Conservation (phyloP, 1,140 invertebrate species). For the Whitmania pigra region DNA sequence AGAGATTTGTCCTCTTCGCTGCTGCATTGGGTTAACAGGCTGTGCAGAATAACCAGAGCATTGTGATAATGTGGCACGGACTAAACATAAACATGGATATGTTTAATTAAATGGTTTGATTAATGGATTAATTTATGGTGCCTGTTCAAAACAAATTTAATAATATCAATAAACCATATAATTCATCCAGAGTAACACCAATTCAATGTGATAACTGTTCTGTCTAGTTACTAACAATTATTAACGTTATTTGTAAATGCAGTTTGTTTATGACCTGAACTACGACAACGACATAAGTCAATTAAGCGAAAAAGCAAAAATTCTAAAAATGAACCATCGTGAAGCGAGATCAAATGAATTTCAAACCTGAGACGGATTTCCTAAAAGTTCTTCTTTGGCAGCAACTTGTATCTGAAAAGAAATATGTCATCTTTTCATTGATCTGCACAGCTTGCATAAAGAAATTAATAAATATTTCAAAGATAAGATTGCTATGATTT, state of each 20-base stretch:
- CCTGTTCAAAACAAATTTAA: too few relatives aligned
- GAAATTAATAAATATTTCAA: too few relatives aligned
- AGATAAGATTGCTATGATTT: too few relatives aligned
- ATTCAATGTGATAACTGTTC: too few relatives aligned
- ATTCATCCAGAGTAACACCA: too few relatives aligned
- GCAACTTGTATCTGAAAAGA: conserved; percentile 75
- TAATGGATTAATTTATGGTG: too few relatives aligned
- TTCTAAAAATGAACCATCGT: background rate
- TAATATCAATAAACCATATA: too few relatives aligned
- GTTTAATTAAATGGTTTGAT: too few relatives aligned
- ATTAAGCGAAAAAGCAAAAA: background rate
- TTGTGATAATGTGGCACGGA: conserved; percentile 66
- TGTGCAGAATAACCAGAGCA: conserved; percentile 91
- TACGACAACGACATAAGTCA: background rate
- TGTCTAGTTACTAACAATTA: background rate
- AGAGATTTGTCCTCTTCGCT: conserved; percentile 64
- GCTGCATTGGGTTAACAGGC: conserved; percentile 73
- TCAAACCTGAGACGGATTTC: conserved; percentile 63
- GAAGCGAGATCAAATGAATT: background rate
- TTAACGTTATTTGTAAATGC: background rate
- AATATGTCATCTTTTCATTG: conserved; percentile 8
- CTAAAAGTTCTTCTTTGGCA: conserved; percentile 88
- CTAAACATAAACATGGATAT: conserved; percentile 58
- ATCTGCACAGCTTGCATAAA: too few relatives aligned
- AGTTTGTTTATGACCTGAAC: background rate